Base-by-base conservation (phyloP, 2,797 vertebrate species). In the Huso huso region DNA sequence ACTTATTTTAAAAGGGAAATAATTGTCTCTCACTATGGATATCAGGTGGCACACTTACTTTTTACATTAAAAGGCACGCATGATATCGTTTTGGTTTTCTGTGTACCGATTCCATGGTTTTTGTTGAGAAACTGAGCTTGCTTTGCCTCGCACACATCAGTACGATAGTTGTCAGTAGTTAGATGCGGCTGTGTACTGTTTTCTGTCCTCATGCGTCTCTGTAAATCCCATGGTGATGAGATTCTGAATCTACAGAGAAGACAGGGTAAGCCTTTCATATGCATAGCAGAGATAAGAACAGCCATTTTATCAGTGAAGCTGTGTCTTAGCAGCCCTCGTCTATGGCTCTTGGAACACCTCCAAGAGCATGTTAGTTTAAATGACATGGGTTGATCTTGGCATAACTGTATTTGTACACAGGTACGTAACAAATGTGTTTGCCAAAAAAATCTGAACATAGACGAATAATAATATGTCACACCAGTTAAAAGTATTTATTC, bases 241-340 rank as follows among this genome's bases (percentile, higher is more conserved):
- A 81, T 79, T 65, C 81, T 78, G 78, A 85, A 81, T 87, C 82
- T 90, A 87, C 88, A 86, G 87, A 73, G 70, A 82, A 87, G 85
- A 86, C 85, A 76, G 78, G 83, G 81, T 87, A 88, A 89, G 88
- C 87, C 86, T 88, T 88, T 90, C 85, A 88, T 87, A 87, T 89
- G 87, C 83, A 88, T 82, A 80, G 82, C 68, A 66, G 84, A 89
- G 89, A 90, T 92, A 88, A 90, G 85, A 90, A 81, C 83, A 81
- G 83, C 84, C 87, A 90, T 90, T 88, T 91, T 89, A 89, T 89
- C 84, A 78, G 78, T 74, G 77, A 75, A 70, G 78, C 83, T 83
- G 84, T 85, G 82, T 74, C 79, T 76, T 78, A 78, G 76, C 79
- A 80, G 77, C 73, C 77, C 76, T 77, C 61, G 74, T 66, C 76